Conservation (phyloP, 2,888 invertebrate genomes). For the Drosophila acutilabella region DNA sequence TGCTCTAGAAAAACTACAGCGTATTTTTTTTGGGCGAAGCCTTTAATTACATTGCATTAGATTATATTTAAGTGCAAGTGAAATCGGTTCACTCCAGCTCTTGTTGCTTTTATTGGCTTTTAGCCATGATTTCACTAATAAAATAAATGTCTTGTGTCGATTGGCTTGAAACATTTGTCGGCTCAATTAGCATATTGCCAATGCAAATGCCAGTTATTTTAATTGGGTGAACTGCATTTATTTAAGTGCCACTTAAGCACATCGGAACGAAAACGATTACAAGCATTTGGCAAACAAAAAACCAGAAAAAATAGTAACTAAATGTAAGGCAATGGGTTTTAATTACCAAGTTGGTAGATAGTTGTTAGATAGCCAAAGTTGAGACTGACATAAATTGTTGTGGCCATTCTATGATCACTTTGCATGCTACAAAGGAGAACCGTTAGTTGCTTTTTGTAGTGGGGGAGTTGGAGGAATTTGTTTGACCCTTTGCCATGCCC, state of each 20-base stretch:
- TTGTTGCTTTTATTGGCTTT: conserved; percentile 15
- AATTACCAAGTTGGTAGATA: conserved; percentile 59
- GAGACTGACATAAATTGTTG: conserved; percentile 60
- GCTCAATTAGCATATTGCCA: conserved; percentile 40
- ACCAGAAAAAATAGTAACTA: conserved; percentile 4
- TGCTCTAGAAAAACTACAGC: neutral
- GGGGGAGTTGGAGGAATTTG: conserved; percentile 26
- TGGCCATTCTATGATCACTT: conserved; percentile 51
- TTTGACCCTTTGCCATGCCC: conserved; percentile 62
- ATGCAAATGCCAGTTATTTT: conserved; percentile 18
- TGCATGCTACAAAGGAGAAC: conserved; percentile 41
- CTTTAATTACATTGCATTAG: neutral
- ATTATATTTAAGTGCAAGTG: neutral
- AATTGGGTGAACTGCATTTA: conserved; percentile 41
- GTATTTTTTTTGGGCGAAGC: neutral
- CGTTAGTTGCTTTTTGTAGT: conserved; percentile 48
- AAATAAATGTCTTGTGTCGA: conserved; percentile 19
- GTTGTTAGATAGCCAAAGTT: conserved; percentile 53
- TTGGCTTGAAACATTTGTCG: conserved; percentile 16
- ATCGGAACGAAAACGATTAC: conserved; percentile 6
- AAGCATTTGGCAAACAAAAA: neutral
- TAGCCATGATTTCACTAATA: conserved; percentile 26
- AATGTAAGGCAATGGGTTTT: conserved; percentile 34
- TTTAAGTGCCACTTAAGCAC: conserved; percentile 51
- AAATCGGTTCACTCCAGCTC: conserved; percentile 18